Evolutionary conservation across 1,140 invertebrate species (phyloP).

Genomic region (Tenebrio molitor): DNA sequence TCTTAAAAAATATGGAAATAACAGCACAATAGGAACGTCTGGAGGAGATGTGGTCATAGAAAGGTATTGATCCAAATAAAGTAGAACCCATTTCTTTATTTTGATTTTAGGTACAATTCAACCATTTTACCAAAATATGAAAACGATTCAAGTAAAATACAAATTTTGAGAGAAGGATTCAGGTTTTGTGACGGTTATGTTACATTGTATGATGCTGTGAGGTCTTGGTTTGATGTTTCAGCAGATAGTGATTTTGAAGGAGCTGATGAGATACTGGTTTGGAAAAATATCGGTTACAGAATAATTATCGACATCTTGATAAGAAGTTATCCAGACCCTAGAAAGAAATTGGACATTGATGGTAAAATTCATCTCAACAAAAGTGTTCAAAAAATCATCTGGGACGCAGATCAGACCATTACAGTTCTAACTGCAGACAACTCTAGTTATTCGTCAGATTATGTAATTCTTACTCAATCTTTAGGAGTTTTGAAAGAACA

Average conservation of each 20-base stretch:
- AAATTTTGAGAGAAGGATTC: slow-evolving; percentile 63
- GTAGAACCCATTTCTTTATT: not conserved
- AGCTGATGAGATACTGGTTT: slow-evolving; percentile 2
- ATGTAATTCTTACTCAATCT: slow-evolving; percentile 78
- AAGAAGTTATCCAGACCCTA: slow-evolving; percentile 28
- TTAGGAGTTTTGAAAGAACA: slow-evolving; percentile 78
- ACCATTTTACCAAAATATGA: slow-evolving; percentile 3
- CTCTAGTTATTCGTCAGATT: slow-evolving; percentile 71
- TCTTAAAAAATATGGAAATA: not conserved
- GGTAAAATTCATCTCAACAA: slow-evolving; percentile 67
- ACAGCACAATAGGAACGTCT: not conserved
- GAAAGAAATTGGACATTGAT: slow-evolving; percentile 55
- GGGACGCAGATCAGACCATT: slow-evolving; percentile 57
- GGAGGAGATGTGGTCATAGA: not conserved
- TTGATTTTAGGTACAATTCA: not conserved
- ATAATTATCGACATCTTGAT: slow-evolving; percentile 1
- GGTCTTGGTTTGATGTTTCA: not conserved
- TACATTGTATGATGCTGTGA: slow-evolving; percentile 58
- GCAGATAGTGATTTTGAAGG: not conserved
- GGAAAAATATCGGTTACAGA: not conserved
- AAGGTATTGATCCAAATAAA: not conserved
- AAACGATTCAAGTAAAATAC: not conserved
- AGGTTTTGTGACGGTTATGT: slow-evolving; percentile 70
- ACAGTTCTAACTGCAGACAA: slow-evolving; percentile 68
- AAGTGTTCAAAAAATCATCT: slow-evolving; percentile 69